These are phyloP conservation scores for Artibeus lituratus DNA, from an alignment of 2,797 vertebrate genomes.

Conservation along the genomic window DNA sequence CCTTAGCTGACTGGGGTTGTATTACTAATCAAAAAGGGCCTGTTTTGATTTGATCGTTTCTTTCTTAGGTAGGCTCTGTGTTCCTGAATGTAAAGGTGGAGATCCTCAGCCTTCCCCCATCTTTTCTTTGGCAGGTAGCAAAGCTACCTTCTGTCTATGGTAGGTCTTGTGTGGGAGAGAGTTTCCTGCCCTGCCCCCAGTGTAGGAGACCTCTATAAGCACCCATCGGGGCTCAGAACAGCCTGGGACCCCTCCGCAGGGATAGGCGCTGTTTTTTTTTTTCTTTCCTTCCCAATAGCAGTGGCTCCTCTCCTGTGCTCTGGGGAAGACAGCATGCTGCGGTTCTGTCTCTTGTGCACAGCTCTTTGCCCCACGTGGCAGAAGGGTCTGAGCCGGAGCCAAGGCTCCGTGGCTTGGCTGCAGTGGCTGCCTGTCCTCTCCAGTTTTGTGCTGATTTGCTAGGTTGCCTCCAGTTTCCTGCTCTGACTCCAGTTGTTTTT, in stretches of 20 bases:
- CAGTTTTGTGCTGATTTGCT: not conserved
- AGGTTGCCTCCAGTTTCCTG: not conserved
- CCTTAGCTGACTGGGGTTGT: not conserved
- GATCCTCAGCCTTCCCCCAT: not conserved
- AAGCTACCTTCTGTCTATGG: fast-evolving
- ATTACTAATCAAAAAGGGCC: fast-evolving
- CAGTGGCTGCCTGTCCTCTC: not conserved
- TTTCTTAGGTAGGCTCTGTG: not conserved
- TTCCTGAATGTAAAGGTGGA: not conserved
- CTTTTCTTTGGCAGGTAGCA: not conserved
- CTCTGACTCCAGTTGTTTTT: not conserved
- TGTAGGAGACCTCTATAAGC: not conserved
- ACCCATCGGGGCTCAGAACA: not conserved
- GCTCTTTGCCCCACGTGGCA: not conserved
- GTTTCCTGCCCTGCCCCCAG: not conserved
- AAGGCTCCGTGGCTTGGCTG: not conserved
- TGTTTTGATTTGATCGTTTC: not conserved
- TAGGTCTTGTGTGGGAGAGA: not conserved
- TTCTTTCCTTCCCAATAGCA: not conserved
- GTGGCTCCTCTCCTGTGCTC: not conserved
- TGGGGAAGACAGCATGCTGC: no score
- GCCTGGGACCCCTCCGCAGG: not conserved
- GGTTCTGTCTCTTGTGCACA: not conserved
- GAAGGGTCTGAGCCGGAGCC: not conserved
- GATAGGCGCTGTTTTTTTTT: not conserved